Evolutionary conservation across 2,888 invertebrate species (phyloP), one percentile per base, ranked within the genome.

Genomic region (Auanema freiburgensis): DNA sequence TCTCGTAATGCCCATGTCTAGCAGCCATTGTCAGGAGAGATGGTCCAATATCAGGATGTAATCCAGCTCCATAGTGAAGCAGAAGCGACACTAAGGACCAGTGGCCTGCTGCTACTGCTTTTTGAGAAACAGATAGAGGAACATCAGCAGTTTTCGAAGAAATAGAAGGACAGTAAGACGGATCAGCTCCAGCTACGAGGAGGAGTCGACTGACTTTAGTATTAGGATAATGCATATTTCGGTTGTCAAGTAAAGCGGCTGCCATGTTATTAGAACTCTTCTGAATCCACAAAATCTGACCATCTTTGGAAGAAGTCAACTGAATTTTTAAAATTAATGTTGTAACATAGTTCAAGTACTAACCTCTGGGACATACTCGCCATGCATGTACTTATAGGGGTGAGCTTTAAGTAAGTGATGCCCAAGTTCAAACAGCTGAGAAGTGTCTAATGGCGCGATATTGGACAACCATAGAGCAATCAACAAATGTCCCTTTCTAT

Each of bases 381-480:
- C 58, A 11, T 55, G 61, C 69, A 77, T 67, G 59, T 77, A 77
- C 84, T 94, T 90, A 84, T 94, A 96, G 80, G 96, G 91, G 84
- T 96, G 94, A 1, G 95, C 96, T 86, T 96, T 96, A 12, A 97
- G 86, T 75, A 96, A 91, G 84, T 97, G 96, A 85, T 97, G 96
- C 0, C 94, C 95, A 59, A 97, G 86, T 84, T 96, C 95, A 77
- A 95, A 88, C 0, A 93, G 90, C 82, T 91, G 91, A 76, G 93
- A 93, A 0, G 92, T 88, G 79, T 91, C 90, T 59, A 95, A 87
- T 0, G 93, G 93, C 0, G 91, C 89, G 2, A 93, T 89, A 66
- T 95, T 89, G 0, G 93, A 91, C 74, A 96, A 86, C 59, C 93
- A 89, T 82, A 95, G 92, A 0, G 94, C 93, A 65, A 95, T 91